These are phyloP conservation scores for Pygoscelis antarcticus DNA, from an alignment of 2,113 vertebrate species.

Conservation along the genomic window DNA sequence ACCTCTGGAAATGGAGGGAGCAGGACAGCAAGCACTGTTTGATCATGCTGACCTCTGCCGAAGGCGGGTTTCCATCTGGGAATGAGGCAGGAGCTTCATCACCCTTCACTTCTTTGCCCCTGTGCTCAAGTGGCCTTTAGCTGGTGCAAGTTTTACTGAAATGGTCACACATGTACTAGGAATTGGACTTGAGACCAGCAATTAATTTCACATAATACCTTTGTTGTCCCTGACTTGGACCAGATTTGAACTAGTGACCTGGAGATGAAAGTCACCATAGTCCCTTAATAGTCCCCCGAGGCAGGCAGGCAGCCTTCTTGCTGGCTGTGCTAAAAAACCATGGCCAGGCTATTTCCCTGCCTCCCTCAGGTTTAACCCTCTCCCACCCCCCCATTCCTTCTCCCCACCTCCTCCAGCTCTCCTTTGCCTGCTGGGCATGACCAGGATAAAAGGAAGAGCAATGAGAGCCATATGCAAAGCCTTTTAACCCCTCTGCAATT, in stretches of 20 bases:
- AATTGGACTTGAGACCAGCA: conserved; percentile 53
- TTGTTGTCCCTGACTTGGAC: conserved; percentile 49
- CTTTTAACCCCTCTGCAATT: conserved; percentile 4
- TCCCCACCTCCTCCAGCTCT: neutral
- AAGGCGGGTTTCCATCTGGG: neutral
- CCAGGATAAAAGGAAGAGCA: conserved; percentile 31
- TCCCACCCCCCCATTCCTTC: neutral
- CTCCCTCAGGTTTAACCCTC: conserved; percentile 26
- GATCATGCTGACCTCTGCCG: neutral
- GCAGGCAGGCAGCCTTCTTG: neutral
- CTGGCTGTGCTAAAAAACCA: neutral
- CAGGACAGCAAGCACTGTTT: neutral
- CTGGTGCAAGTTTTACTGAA: neutral
- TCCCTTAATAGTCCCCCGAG: neutral
- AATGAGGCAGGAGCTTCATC: neutral
- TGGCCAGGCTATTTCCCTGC: conserved; percentile 1
- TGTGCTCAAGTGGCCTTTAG: neutral
- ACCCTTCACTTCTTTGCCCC: neutral
- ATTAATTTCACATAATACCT: conserved; percentile 58
- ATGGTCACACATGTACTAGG: conserved; percentile 22
- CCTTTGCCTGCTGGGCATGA: conserved; percentile 32
- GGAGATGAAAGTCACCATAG: conserved; percentile 34
- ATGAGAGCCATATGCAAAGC: conserved; percentile 9
- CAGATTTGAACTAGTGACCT: conserved; percentile 57
- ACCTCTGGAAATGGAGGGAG: neutral